Evolutionary conservation across 2,888 invertebrate species (phyloP).

Genomic region (Crocallis elinguaria): DNA sequence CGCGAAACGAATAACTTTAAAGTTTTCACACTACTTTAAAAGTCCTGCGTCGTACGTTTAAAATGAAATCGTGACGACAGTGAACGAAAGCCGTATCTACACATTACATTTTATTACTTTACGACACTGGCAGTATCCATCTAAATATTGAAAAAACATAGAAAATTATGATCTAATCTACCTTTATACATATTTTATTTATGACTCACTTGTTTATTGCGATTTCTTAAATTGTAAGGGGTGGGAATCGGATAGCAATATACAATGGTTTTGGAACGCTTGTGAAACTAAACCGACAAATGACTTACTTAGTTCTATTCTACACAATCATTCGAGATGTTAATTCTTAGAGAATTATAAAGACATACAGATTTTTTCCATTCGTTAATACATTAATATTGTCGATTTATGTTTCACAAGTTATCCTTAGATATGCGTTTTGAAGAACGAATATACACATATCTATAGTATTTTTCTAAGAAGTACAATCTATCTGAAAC

Average conservation of each 20-base stretch:
- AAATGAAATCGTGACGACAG: constrained; percentile 37
- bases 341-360: constrained; percentile 1
- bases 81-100: constrained; percentile 32
- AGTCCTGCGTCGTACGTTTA: constrained; percentile 27
- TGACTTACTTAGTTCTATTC: constrained; percentile 26
- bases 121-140: constrained; percentile 75
- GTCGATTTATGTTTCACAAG: constrained; percentile 4
- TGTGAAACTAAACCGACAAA: constrained; percentile 38
- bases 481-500: constrained; percentile 16
- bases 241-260: constrained; percentile 51
- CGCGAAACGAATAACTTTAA: constrained; percentile 51
- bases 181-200: constrained; percentile 61
- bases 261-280: constrained; percentile 46
- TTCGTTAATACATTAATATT: constrained; percentile 1
- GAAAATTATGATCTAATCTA: constrained; percentile 78
- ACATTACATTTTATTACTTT: constrained; percentile 35
- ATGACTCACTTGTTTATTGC: constrained; percentile 80
- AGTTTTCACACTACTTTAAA: constrained; percentile 46
- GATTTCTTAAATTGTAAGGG: constrained; percentile 68
- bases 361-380: constrained; percentile 1
- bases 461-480: constrained; percentile 20
- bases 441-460: constrained; percentile 18
- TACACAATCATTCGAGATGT: constrained; percentile 33
- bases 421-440: constrained; percentile 23
- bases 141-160: constrained; percentile 80